phyloP scores from a whole-genome alignment of 2,113 vertebrate species.

The Calidris pugnax region DNA sequence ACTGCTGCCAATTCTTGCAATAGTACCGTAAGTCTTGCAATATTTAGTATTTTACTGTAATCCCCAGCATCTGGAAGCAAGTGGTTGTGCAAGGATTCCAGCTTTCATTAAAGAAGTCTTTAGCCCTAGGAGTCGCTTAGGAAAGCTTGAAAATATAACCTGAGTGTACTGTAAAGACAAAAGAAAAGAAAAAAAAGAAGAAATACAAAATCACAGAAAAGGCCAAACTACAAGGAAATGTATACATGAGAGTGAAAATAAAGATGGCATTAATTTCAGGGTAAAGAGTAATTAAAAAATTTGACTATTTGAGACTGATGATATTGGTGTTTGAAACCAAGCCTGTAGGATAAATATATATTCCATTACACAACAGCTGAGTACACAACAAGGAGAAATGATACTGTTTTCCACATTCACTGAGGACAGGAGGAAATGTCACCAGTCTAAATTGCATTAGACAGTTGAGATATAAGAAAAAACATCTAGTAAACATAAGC shows the following conservation, averaged over 20 bases:
- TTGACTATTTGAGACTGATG: not conserved
- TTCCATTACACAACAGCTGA: not conserved
- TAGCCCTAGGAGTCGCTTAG: not conserved
- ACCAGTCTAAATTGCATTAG: not conserved
- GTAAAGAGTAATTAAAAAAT: not conserved
- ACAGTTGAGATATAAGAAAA: not conserved
- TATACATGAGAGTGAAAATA: not conserved
- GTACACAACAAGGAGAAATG: not conserved
- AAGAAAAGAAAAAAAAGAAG: too few relatives aligned
- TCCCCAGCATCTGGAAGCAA: conserved; percentile 36
- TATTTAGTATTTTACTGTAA: conserved; percentile 24
- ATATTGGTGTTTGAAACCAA: not conserved
- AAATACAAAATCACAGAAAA: not conserved
- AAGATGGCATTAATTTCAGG: not conserved
- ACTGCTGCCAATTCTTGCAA: conserved; percentile 23
- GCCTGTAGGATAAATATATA: not conserved
- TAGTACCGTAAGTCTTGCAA: conserved; percentile 21
- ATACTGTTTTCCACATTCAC: not conserved
- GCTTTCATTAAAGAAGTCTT: not conserved
- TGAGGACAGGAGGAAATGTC: not conserved
- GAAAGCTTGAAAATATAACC: not conserved
- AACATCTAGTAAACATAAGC: not conserved
- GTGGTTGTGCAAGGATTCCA: conserved; percentile 35
- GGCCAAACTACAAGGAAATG: not conserved
- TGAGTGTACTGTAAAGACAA: not conserved